Conservation (phyloP, 2,888 invertebrate genomes). For the Chalcosyrphus nemorum region DNA sequence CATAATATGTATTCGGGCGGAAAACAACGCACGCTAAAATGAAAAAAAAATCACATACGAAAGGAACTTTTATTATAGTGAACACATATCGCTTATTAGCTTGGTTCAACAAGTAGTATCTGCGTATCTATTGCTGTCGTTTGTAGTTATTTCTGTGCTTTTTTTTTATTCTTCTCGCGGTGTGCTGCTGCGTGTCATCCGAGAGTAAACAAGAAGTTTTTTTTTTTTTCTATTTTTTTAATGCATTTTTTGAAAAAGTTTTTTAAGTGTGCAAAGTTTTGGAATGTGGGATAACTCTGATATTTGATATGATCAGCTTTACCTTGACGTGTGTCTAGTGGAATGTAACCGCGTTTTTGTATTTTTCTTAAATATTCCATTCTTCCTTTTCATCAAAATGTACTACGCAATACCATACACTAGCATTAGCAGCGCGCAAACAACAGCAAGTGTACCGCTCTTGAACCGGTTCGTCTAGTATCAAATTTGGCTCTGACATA, state of each 20-base stretch:
- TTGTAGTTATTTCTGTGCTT: constrained; percentile 4
- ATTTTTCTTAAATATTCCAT: constrained; percentile 25
- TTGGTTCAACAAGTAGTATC: constrained; percentile 58
- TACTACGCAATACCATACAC: constrained; percentile 55
- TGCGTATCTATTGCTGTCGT: constrained; percentile 54
- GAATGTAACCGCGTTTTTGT: constrained; percentile 50
- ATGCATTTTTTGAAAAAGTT: constrained; percentile 2
- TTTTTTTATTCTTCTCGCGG: constrained; percentile 22
- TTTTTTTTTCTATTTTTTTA: no score
- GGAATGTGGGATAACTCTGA: constrained; percentile 25
- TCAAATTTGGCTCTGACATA: constrained; percentile 54
- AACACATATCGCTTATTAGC: constrained; percentile 44
- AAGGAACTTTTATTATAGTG: constrained; percentile 41
- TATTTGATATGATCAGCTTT: constrained; percentile 35
- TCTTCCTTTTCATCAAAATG: constrained; percentile 23
- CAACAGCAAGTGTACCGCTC: constrained; percentile 48
- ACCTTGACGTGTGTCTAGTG: constrained; percentile 48
- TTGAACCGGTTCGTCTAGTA: constrained; percentile 63
- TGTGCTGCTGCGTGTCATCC: constrained; percentile 41
- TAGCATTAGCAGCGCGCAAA: constrained; percentile 16
- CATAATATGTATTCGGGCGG: constrained; percentile 66
- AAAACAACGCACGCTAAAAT: constrained; percentile 57
- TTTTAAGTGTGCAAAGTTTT: neutral
- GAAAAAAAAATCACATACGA: constrained; percentile 31
- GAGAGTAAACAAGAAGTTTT: constrained; percentile 51